A percentile compares a stretch with the other conserved stretches of the same genome.
These are phyloP conservation scores for Torymus auratus DNA, from an alignment of 2,888 invertebrate species.

Conservation along the genomic window DNA sequence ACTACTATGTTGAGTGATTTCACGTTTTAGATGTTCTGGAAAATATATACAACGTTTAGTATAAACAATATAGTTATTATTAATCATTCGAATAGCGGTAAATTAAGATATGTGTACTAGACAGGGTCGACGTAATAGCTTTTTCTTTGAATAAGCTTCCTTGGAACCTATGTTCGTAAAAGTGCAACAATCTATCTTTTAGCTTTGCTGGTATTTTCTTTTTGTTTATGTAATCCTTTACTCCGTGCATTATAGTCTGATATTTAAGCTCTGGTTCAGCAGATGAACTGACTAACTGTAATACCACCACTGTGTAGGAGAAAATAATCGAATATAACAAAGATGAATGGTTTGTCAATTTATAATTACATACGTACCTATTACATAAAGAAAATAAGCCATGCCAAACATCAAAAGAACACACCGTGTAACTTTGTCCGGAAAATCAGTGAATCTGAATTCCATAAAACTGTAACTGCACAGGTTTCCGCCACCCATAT, in stretches of 20 bases:
- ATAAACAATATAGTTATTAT: no score
- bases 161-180: conserved; percentile 80
- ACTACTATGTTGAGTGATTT: conserved; percentile 69
- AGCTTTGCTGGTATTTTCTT: conserved; percentile 79
- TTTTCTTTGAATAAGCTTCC: conserved; percentile 80
- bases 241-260: conserved; percentile 79
- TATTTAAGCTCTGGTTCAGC: conserved; percentile 77
- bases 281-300: conserved; percentile 75
- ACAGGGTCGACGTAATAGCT: conserved; percentile 78
- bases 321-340: not conserved
- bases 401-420: conserved; percentile 66
- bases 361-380: conserved; percentile 66
- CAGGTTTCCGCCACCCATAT: conserved; percentile 69
- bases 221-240: conserved; percentile 80
- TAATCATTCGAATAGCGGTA: no score
- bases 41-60: not conserved
- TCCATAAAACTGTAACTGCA: conserved; percentile 67
- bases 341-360: conserved; percentile 10
- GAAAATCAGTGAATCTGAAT: conserved; percentile 59
- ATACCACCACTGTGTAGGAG: conserved; percentile 71
- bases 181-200: conserved; percentile 79
- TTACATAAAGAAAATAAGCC: conserved; percentile 66
- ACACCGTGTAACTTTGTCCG: conserved; percentile 66
- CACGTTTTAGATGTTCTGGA: conserved; percentile 68
- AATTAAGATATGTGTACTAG: conserved; percentile 71